phyloP scores from a whole-genome alignment of 2,888 invertebrate genomes.

The Gnatocerus cornutus region DNA sequence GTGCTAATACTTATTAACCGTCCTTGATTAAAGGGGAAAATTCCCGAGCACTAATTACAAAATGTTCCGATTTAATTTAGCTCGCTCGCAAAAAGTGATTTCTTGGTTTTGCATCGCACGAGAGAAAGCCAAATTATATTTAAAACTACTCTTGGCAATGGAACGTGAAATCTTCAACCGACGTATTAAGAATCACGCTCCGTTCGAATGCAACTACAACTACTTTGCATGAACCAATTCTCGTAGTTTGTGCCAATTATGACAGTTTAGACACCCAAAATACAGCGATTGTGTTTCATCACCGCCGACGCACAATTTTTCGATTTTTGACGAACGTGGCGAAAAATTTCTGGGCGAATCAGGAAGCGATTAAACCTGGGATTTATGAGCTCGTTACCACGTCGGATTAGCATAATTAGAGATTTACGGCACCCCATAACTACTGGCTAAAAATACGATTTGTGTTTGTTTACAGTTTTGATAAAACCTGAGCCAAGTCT shows the following conservation, averaged over 20 bases:
- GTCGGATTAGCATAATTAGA: too few relatives aligned
- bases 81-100: not conserved
- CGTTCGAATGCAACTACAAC: constrained; percentile 32
- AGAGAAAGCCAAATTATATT: constrained; percentile 34
- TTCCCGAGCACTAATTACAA: too few relatives aligned
- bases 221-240: constrained; percentile 22
- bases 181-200: constrained; percentile 26
- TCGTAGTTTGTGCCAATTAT: constrained; percentile 17
- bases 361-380: too few relatives aligned
- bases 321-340: too few relatives aligned
- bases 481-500: too few relatives aligned
- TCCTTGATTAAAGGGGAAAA: too few relatives aligned
- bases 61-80: not conserved
- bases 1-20: too few relatives aligned
- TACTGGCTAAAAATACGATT: too few relatives aligned
- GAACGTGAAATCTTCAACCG: constrained; percentile 21
- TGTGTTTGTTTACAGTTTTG: too few relatives aligned
- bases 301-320: not conserved
- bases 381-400: too few relatives aligned
- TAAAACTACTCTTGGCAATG: constrained; percentile 32
- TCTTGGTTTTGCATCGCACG: not conserved
- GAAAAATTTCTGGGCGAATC: too few relatives aligned
- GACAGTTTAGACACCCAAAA: constrained; percentile 3
- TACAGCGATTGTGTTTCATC: not conserved
- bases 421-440: too few relatives aligned